Conservation (phyloP, 2,113 vertebrate species). For the Lagopus leucura region DNA sequence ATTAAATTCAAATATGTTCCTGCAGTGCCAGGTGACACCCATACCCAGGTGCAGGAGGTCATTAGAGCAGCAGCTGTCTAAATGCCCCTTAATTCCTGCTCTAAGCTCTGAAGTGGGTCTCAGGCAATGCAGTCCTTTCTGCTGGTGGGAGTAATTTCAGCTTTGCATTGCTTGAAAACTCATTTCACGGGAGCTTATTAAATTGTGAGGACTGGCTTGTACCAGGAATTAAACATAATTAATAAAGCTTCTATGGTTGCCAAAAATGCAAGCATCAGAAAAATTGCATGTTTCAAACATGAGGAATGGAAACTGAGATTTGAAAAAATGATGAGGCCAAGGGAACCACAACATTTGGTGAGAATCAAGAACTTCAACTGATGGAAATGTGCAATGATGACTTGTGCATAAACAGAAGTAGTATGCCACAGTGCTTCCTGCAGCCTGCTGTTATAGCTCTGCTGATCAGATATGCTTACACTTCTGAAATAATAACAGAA, state of each 20-base stretch:
- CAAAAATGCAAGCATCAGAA: neutral
- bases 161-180: neutral
- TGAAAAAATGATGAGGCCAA: neutral
- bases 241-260: neutral
- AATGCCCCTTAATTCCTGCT: neutral
- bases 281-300: neutral
- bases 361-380: neutral
- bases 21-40: neutral
- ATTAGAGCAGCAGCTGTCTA: neutral
- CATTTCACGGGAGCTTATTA: neutral
- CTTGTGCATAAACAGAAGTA: neutral
- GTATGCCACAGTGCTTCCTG: neutral
- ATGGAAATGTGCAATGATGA: neutral
- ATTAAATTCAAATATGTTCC: neutral
- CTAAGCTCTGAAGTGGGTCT: neutral
- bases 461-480: neutral
- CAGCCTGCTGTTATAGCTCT: neutral
- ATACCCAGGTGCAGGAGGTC: neutral
- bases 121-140: neutral
- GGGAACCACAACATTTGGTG: neutral
- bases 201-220: neutral
- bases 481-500: slow-evolving; percentile 1
- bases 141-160: neutral
- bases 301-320: neutral
- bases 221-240: neutral